A percentile compares a stretch with the other conserved stretches of the same genome.
These are phyloP conservation scores for Parnassius apollo DNA, from an alignment of 2,888 invertebrate species.

Conservation along the genomic window DNA sequence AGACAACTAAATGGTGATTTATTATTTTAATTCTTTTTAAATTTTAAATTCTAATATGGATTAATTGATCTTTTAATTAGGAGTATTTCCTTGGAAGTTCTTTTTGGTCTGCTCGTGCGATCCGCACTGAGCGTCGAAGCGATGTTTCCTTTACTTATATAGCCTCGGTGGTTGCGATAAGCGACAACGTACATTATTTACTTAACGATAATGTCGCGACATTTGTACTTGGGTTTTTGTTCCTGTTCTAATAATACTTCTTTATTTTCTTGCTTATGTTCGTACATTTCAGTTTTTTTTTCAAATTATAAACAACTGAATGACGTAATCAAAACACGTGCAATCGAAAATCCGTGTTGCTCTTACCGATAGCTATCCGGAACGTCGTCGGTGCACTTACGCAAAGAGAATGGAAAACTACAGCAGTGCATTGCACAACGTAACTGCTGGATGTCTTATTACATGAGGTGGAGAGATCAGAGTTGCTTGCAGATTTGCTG, in stretches of 20 bases:
- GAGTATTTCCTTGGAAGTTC: slow-evolving; percentile 31
- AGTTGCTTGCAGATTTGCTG: slow-evolving; percentile 31
- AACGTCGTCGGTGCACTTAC: slow-evolving; percentile 37
- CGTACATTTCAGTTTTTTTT: background rate
- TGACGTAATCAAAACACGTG: slow-evolving; percentile 13
- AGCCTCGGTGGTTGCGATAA: slow-evolving; percentile 46
- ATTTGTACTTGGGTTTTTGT: slow-evolving; percentile 37
- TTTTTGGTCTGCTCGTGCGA: slow-evolving; percentile 69
- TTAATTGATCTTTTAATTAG: background rate
- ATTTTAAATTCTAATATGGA: too few species aligned
- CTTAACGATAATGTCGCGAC: slow-evolving; percentile 36
- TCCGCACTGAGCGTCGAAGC: slow-evolving; percentile 68
- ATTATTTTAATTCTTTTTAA: too few species aligned
- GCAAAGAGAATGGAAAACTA: slow-evolving; percentile 65
- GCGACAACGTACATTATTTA: slow-evolving; percentile 34
- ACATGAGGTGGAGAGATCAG: slow-evolving; percentile 30
- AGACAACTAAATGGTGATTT: too few species aligned
- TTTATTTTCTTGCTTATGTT: background rate
- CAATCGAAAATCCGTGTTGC: slow-evolving; percentile 17
- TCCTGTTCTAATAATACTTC: slow-evolving; percentile 27
- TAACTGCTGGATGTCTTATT: slow-evolving; percentile 31
- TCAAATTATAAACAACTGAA: background rate
- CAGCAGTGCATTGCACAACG: slow-evolving; percentile 37
- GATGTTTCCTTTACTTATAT: slow-evolving; percentile 48
- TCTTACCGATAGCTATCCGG: slow-evolving; percentile 21